These are phyloP conservation scores for Urophycis tenuis DNA, from an alignment of 2,797 vertebrate species.

Conservation along the genomic window DNA sequence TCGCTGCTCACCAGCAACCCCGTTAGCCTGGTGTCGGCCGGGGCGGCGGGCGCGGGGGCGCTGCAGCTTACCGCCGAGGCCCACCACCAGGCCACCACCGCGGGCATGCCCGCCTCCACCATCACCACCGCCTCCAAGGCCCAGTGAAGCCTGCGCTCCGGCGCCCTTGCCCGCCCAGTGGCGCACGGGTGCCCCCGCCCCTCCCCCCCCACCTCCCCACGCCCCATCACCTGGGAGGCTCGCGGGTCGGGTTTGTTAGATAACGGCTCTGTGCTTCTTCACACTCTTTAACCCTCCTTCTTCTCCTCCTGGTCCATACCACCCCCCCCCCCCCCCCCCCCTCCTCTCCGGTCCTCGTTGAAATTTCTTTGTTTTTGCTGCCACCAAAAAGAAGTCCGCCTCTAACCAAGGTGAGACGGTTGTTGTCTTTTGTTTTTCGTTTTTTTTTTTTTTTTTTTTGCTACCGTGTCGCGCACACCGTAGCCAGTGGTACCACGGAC, in stretches of 20 bases:
- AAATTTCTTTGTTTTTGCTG: conserved; percentile 74
- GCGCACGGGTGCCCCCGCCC: no score
- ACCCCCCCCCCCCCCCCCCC: conserved; percentile 31
- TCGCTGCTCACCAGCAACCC: conserved; percentile 99
- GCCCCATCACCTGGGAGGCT: not conserved
- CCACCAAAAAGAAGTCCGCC: conserved; percentile 72
- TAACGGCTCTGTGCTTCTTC: conserved; percentile 44
- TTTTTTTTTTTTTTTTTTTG: conserved; percentile 27
- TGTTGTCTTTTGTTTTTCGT: conserved; percentile 24
- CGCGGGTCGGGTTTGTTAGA: conserved; percentile 22
- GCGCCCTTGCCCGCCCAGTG: conserved; percentile 39
- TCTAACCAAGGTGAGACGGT: conserved; percentile 51
- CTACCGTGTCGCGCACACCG: conserved; percentile 32
- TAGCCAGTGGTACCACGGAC: conserved; percentile 48
- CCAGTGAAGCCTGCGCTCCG: conserved; percentile 85
- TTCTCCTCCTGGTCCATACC: conserved; percentile 7
- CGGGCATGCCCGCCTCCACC: conserved; percentile 78
- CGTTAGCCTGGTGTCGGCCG: conserved; percentile 91
- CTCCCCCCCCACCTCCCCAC: no score
- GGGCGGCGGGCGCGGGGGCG: conserved; percentile 73
- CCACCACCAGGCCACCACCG: conserved; percentile 84
- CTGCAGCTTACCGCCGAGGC: conserved; percentile 86
- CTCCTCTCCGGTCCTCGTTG: no score
- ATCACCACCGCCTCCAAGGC: conserved; percentile 98
- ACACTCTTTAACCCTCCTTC: conserved; percentile 28